Evolutionary conservation across 2,113 vertebrate genomes (phyloP).

Genomic region (Leucopsar rothschildi): DNA sequence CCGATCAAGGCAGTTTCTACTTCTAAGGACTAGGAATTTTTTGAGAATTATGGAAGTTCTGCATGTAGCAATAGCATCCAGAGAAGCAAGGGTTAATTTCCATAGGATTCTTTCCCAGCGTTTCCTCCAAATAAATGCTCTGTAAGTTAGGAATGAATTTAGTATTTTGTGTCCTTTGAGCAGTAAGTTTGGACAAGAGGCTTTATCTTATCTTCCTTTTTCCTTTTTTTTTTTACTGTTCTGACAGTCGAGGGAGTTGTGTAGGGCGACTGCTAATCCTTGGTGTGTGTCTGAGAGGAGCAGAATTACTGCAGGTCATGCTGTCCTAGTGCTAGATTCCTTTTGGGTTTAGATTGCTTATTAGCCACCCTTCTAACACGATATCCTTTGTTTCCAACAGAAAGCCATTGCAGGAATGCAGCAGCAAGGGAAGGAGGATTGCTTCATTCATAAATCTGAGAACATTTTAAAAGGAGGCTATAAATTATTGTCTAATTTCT

Average conservation of each 20-base stretch:
- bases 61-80: background rate
- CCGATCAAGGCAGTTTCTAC: background rate
- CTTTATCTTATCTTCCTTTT: background rate
- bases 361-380: background rate
- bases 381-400: constrained; percentile 3
- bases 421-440: background rate
- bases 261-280: background rate
- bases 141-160: background rate
- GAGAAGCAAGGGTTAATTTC: background rate
- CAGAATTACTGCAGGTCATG: background rate
- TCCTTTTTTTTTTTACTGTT: background rate
- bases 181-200: background rate
- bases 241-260: background rate
- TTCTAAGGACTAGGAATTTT: background rate
- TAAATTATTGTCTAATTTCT: constrained; percentile 30
- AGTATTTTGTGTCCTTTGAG: background rate
- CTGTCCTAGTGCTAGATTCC: background rate
- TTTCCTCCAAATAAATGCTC: background rate
- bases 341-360: background rate
- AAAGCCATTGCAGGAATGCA: background rate
- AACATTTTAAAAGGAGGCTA: background rate
- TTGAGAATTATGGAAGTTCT: background rate
- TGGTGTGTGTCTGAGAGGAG: background rate
- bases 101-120: background rate
- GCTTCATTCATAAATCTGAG: constrained; percentile 48